These are phyloP conservation scores for Leptarthrus brevirostris DNA, from an alignment of 2,888 invertebrate genomes.

Conservation along the genomic window DNA sequence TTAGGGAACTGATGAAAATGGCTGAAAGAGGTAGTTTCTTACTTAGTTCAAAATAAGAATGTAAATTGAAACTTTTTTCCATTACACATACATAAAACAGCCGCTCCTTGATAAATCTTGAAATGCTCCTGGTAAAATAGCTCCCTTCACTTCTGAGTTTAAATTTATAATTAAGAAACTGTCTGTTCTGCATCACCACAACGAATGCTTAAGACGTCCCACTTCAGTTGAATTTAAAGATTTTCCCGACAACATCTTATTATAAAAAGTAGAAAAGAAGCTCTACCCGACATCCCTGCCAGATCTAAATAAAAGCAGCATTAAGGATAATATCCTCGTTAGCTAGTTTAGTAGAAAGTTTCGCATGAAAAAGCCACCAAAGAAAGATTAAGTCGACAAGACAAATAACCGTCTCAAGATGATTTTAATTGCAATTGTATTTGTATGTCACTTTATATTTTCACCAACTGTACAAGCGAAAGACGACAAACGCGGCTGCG, in stretches of 20 bases:
- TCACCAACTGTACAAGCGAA: background rate
- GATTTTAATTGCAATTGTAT: constrained; percentile 48
- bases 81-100: too few species aligned
- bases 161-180: too few species aligned
- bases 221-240: too few species aligned
- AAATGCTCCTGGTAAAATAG: too few species aligned
- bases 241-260: background rate
- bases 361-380: constrained; percentile 51
- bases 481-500: background rate
- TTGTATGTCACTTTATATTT: constrained; percentile 48
- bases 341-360: constrained; percentile 51
- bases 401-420: constrained; percentile 49
- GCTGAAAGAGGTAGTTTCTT: too few species aligned
- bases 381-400: constrained; percentile 53
- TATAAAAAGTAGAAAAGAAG: background rate
- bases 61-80: too few species aligned
- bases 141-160: too few species aligned
- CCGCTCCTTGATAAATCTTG: too few species aligned
- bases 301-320: constrained; percentile 52
- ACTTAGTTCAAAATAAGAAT: too few species aligned
- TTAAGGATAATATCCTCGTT: constrained; percentile 54
- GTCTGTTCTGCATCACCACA: too few species aligned
- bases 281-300: constrained; percentile 4
- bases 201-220: too few species aligned
- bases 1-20: too few species aligned